Conservation (phyloP, 2,113 vertebrate genomes). For the Phocoena phocoena region DNA sequence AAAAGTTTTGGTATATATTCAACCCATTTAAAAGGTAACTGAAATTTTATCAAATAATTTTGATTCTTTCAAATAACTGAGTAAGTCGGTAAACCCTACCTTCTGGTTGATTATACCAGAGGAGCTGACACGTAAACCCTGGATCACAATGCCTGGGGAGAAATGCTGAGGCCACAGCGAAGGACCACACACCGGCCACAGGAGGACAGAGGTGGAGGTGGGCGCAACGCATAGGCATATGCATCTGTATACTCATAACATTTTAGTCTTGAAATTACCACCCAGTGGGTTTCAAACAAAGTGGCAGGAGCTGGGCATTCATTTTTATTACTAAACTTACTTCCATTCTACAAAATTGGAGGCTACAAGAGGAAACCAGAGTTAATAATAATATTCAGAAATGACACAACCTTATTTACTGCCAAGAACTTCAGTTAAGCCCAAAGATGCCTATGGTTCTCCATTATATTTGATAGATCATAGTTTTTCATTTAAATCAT, state of each 20-base stretch:
- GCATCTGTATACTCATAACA: background rate
- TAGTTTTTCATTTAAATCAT: conserved; percentile 3
- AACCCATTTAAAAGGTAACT: background rate
- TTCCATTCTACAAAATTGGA: background rate
- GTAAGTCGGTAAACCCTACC: background rate
- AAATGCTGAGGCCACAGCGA: too few relatives aligned
- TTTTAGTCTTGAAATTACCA: background rate
- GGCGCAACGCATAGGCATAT: background rate
- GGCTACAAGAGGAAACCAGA: background rate
- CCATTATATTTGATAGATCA: background rate
- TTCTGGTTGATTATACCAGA: background rate
- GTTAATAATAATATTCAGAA: background rate
- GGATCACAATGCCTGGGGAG: background rate
- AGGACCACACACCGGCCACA: background rate
- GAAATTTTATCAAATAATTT: background rate
- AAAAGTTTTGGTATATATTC: background rate
- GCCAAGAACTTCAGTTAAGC: background rate
- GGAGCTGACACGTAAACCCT: background rate
- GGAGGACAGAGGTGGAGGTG: background rate
- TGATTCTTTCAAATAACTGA: background rate
- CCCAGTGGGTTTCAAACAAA: background rate
- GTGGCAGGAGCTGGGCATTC: background rate
- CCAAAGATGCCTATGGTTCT: background rate
- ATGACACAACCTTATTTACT: background rate
- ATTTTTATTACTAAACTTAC: background rate